Evolutionary conservation across 2,113 vertebrate genomes (phyloP).

Genomic region (Pristiophorus japonicus): DNA sequence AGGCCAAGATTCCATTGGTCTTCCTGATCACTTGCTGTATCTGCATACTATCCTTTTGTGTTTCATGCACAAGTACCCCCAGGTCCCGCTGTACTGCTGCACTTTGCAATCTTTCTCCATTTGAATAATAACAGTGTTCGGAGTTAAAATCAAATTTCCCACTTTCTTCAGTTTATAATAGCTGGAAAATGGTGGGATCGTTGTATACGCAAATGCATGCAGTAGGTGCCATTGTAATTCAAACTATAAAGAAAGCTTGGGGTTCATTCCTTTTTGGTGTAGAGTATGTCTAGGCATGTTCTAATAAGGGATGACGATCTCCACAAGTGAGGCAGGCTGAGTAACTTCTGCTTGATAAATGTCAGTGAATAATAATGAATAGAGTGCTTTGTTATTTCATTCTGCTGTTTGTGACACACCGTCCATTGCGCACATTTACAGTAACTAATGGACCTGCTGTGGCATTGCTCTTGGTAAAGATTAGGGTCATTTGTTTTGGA

Average conservation of each 20-base stretch:
- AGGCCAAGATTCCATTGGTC: no score
- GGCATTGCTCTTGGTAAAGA: background rate
- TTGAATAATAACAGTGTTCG: no score
- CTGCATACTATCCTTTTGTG: no score
- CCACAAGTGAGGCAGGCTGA: background rate
- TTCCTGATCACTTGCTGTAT: no score
- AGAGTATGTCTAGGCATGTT: background rate
- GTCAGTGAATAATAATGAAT: background rate
- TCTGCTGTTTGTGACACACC: background rate
- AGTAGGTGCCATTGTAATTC: background rate
- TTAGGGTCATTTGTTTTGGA: background rate
- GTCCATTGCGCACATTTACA: background rate
- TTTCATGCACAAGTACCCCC: no score
- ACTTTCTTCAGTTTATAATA: background rate
- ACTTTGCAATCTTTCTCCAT: no score
- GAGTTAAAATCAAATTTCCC: background rate
- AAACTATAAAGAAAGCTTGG: background rate
- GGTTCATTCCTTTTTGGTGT: background rate
- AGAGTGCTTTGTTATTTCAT: background rate
- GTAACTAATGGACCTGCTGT: background rate
- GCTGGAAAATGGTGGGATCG: background rate
- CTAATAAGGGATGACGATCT: background rate
- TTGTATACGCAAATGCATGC: background rate
- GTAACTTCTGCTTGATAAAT: background rate
- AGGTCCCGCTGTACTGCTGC: no score